Base-by-base conservation (phyloP, 2,113 vertebrate genomes). In the Pterocles burchelli region DNA sequence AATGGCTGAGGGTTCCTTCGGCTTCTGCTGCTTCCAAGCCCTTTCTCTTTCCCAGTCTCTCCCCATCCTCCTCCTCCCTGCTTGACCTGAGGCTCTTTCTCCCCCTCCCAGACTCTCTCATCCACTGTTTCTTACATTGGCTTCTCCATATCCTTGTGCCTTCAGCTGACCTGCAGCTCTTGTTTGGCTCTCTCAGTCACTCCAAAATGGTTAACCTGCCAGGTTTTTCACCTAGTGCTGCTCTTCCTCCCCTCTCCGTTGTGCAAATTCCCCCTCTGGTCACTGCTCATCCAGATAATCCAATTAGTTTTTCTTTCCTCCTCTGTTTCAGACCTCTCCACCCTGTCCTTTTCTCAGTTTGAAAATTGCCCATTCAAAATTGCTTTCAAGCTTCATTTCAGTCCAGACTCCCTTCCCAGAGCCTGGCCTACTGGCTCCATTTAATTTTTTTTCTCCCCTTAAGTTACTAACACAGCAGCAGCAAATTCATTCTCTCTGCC, bases 331-430 rank as follows among this genome's bases (percentile, higher is more conserved):
- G 75, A 54, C 17, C 25, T 93, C 79, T 86, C 72, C 52, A 90
- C 59, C 75, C 86, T n/a, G 61, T 74, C 76, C 72, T 93, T 66
- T 70, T 34, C 76, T 80, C 76, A 80, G 71, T 77, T 63, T 80
- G 79, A 71, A 90, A 86, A 95, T 63, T 63, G 43, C 86, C 87
- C 68, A 90, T 96, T 89, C 41, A 41, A 41, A 41, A 41, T 41
- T 95, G 70, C 91, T 92, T 92, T 93, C 93, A 95, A 54, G 75
- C 43, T 77, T 90, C 63, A 55, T 92, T 93, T 86, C 88, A 92
- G 79, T 2, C 72, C 25, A 36, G 71, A 38, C 88, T 83, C 25
- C 38, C 13, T 26, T 58, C 63, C 29, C 80, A 59, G 36, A 66
- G 55, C 26, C 67, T 84, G 70, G 55, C 85, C 81, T 85, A 85